Evolutionary conservation across 2,888 invertebrate species (phyloP).

Genomic region (Rugalucina vietnamica): DNA sequence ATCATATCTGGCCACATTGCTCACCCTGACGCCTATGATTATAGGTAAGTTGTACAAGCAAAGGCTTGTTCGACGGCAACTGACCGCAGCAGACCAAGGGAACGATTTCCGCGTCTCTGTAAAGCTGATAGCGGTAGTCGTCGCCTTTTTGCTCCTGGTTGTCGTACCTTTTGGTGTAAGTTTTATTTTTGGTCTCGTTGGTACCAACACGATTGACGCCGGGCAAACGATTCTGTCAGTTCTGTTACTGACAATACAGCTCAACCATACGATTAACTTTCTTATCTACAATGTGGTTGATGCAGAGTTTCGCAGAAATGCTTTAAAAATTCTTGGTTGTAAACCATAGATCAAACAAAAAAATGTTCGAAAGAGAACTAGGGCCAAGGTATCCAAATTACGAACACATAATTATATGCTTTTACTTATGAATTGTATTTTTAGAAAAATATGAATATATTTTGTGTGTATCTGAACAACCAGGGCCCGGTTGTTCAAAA

Average conservation of each 20-base stretch:
- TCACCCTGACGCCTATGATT: slow-evolving; percentile 62
- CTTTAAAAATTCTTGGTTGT: no score
- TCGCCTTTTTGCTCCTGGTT: slow-evolving; percentile 69
- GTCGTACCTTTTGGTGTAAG: slow-evolving; percentile 62
- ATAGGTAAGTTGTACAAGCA: slow-evolving; percentile 37
- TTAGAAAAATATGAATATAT: no score
- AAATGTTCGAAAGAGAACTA: no score
- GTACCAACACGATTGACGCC: slow-evolving; percentile 62
- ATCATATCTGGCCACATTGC: slow-evolving; percentile 50
- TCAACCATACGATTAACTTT: slow-evolving; percentile 73
- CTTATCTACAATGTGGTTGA: slow-evolving; percentile 57
- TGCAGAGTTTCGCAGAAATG: background rate
- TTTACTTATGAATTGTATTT: no score
- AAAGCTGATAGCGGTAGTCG: slow-evolving; percentile 68
- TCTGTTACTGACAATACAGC: slow-evolving; percentile 63
- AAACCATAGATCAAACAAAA: no score
- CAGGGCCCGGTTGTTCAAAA: no score
- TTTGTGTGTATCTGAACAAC: no score
- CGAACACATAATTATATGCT: no score
- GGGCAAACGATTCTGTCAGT: slow-evolving; percentile 53
- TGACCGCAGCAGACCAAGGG: slow-evolving; percentile 10
- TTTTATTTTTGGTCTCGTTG: no score
- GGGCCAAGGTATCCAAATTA: no score
- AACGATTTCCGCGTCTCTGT: slow-evolving; percentile 59
- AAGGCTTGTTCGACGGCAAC: slow-evolving; percentile 11